Percentiles rank a stretch among this genome's conserved stretches.
Evolutionary conservation across 2,113 vertebrate species (phyloP).

Genomic region (Dipodomys ordii): DNA sequence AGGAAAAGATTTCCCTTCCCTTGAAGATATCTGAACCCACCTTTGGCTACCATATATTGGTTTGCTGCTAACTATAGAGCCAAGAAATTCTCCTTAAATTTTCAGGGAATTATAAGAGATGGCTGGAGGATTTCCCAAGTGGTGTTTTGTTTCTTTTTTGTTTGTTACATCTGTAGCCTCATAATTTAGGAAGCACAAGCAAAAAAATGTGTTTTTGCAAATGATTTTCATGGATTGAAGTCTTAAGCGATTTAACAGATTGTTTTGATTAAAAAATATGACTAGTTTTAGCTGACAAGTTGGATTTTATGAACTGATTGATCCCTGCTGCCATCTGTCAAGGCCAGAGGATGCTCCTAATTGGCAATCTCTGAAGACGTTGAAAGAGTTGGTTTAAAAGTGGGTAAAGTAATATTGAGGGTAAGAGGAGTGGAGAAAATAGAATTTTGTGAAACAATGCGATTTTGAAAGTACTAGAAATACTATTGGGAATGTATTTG

Average conservation of each 20-base stretch:
- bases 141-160: constrained; percentile 1
- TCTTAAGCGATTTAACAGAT: constrained; percentile 85
- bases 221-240: constrained; percentile 74
- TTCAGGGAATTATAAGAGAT: not conserved
- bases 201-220: constrained; percentile 76
- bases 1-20: not conserved
- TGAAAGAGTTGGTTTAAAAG: constrained; percentile 35
- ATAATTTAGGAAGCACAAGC: constrained; percentile 64
- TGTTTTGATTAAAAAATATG: constrained; percentile 80
- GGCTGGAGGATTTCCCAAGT: constrained; percentile 53
- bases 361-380: constrained; percentile 60
- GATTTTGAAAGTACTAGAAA: constrained; percentile 54
- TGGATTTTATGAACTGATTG: constrained; percentile 83
- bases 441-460: constrained; percentile 47
- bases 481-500: too few relatives aligned
- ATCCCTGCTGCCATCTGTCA: constrained; percentile 79
- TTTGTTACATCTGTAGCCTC: constrained; percentile 45
- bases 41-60: not conserved
- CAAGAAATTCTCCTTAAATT: not conserved
- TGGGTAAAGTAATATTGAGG: not conserved
- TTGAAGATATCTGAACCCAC: not conserved
- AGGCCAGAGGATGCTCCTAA: constrained; percentile 74
- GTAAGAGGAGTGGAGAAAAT: not conserved
- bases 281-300: constrained; percentile 82
- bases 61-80: not conserved